Percentiles rank a stretch among this genome's conserved stretches.
These are phyloP conservation scores for Rhynchopsitta pachyrhyncha DNA, from an alignment of 2,113 vertebrate genomes.

Conservation along the genomic window DNA sequence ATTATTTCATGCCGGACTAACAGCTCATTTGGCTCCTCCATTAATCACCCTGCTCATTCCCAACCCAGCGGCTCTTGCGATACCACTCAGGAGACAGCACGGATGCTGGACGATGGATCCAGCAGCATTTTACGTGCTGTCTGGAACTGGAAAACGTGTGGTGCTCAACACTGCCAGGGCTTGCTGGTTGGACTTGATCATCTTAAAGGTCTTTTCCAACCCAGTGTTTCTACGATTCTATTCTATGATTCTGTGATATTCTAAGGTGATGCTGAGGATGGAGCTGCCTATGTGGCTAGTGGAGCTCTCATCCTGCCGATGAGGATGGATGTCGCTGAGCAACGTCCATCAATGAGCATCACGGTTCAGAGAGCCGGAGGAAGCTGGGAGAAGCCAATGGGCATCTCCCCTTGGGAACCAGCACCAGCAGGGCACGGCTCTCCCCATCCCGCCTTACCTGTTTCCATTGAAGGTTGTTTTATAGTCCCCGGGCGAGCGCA, in stretches of 20 bases:
- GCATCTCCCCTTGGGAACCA: fast-evolving
- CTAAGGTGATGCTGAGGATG: not conserved
- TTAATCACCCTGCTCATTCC: slow-evolving; percentile 3
- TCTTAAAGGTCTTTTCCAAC: not conserved
- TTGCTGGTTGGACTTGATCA: not conserved
- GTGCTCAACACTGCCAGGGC: not conserved
- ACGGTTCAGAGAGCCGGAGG: not conserved
- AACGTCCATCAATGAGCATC: not conserved
- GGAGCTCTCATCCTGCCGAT: not conserved
- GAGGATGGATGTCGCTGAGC: not conserved
- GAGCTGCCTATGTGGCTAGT: not conserved
- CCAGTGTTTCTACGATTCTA: not conserved
- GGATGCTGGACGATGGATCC: not conserved
- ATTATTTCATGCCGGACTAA: not conserved
- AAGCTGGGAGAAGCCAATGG: not conserved
- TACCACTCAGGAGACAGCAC: not conserved
- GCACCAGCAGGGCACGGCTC: fast-evolving
- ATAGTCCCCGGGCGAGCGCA: slow-evolving; percentile 89
- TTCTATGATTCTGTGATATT: not conserved
- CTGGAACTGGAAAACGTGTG: fast-evolving
- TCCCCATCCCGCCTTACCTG: slow-evolving; percentile 73
- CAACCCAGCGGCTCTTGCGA: not conserved
- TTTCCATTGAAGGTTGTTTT: slow-evolving; percentile 95
- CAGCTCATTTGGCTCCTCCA: slow-evolving; percentile 7
- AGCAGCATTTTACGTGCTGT: not conserved